Percentiles rank a stretch among this genome's conserved stretches.
phyloP scores from a whole-genome alignment of 2,888 invertebrate species.

The Embidobia sp. region DNA sequence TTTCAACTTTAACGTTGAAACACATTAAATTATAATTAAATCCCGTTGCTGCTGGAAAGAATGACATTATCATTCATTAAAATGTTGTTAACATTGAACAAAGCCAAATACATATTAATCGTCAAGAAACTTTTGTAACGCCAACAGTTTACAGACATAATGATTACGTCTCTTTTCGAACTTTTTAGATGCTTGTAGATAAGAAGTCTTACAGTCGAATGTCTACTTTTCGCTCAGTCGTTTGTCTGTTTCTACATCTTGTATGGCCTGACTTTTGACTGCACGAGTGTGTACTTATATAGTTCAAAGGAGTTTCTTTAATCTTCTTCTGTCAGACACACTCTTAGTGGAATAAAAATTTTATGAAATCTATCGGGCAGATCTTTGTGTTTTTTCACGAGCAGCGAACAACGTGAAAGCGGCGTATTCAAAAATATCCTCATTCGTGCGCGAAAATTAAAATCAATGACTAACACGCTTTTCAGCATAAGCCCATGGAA shows the following conservation, averaged over 20 bases:
- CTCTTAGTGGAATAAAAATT: constrained; percentile 36
- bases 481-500: neutral
- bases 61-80: too few relatives aligned
- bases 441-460: constrained; percentile 12
- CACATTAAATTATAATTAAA: too few relatives aligned
- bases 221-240: constrained; percentile 50
- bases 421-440: constrained; percentile 7
- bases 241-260: constrained; percentile 54
- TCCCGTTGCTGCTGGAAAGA: too few relatives aligned
- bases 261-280: constrained; percentile 51
- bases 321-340: constrained; percentile 62
- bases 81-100: too few relatives aligned
- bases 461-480: constrained; percentile 33
- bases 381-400: constrained; percentile 42
- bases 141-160: constrained; percentile 24
- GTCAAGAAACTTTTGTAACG: neutral
- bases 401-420: too few relatives aligned
- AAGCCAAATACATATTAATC: constrained; percentile 16
- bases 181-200: constrained; percentile 40
- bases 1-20: too few relatives aligned
- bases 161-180: constrained; percentile 17
- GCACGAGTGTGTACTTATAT: constrained; percentile 61
- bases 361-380: constrained; percentile 30
- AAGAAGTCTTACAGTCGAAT: constrained; percentile 52
- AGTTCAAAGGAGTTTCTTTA: constrained; percentile 63